Evolutionary conservation across 1,140 invertebrate species (phyloP), one percentile per base, ranked within the genome.

Genomic region (Halotydeus destructor): DNA sequence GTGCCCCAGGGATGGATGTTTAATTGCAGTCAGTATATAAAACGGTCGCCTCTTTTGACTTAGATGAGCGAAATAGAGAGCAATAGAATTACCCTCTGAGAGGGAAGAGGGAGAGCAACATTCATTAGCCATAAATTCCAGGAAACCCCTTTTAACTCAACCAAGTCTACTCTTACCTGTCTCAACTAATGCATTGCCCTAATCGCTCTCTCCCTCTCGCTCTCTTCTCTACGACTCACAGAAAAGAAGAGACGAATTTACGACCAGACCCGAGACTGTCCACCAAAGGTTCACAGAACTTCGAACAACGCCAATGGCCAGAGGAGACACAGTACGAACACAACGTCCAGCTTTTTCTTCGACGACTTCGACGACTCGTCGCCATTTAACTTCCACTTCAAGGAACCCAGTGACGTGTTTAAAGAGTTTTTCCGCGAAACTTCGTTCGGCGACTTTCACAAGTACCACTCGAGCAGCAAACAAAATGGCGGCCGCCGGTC

Each of bases 351-450:
- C 57, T 66, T n/a, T 66, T 69, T 22, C 68, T 74, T 49, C 66
- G 70, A 26, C 69, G 74, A 22, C 34, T 49, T 23, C 40, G 41
- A n/a, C 53, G 46, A 11, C 52, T 69, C 50, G 77, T 73, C 63
- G 41, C 65, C 68, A 38, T 54, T 54, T 45, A 80, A 85, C 62
- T 82, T 88, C 62, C 75, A 76, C 46, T 97, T 97, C 72, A 72
- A 88, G 57, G 88, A 94, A 55, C 93, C 93, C 6, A 83, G 93
- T 54, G 93, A 97, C 57, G 83, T 94, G 18, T 94, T 94, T 62
- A 75, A 78, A 47, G 69, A 69, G 45, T 74, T 75, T 57, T 75
- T 74, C 56, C 66, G 67, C 5, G 60, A 57, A 36, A 65, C 70
- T 56, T 67, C 67, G 24, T 70, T 70, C 50, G 56, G 57, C 22